Base-by-base conservation (phyloP, 2,113 vertebrate species). In the Paradisaea rubra region DNA sequence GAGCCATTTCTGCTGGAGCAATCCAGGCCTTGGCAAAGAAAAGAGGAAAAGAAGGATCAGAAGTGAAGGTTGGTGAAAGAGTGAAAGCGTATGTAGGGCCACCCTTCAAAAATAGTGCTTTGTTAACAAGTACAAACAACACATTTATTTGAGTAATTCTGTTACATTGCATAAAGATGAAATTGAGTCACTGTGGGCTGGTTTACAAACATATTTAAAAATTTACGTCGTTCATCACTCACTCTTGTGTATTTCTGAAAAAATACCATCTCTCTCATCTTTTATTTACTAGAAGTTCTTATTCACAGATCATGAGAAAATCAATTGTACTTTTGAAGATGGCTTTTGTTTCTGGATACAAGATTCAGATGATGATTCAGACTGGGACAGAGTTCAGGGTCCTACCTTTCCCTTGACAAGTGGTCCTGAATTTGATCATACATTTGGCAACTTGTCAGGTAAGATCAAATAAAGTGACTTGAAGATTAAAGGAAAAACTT, bases 321-420 rank as follows among this genome's bases (percentile, higher is more conserved):
- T 99, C 45, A 98, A 91, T 35, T 99, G 99, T 85, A 95, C 95
- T 57, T 99, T 99, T 97, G 98, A 99, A 95, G 96, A 98, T 0
- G 97, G 98, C 4, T 97, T 99, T 97, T 99, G 99, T 97, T 98
- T 98, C 86, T 99, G 99, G 99, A 97, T 96, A 86, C 98, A 98
- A 92, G 96, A 97, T 72, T 92, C 96, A 33, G 88, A 97, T 7
- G 97, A 98, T 39, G 94, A 98, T 37, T 98, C 95, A 9, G 96
- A 98, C n/a, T 99, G 99, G 99, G 95, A 98, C 27, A 97, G 98
- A 92, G 42, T 84, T 64, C 96, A 82, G 18, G 98, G 98, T 13
- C 42, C 89, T 19, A 97, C 86, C 0, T 97, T 97, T 60, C 99
- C 99, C 7, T 39, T 84, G 0, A 50, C 92, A 27, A 98, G 94